These are phyloP conservation scores for Halisarca cf. caerulea DNA, from an alignment of 37 sponge, comb jelly and placozoan species.

Conservation along the genomic window DNA sequence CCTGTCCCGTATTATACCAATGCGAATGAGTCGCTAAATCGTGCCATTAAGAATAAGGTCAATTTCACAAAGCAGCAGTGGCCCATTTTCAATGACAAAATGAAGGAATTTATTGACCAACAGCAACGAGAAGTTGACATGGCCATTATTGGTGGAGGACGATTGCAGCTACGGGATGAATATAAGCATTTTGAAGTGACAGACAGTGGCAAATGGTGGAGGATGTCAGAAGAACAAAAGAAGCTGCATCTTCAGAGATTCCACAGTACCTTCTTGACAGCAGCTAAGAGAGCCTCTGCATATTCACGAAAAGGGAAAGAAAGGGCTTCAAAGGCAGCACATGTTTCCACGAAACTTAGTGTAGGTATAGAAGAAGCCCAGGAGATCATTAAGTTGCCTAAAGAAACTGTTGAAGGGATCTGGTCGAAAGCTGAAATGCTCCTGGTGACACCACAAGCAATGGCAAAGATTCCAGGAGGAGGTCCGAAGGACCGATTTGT, in stretches of 20 bases:
- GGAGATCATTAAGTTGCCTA: background rate
- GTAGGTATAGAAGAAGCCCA: no score
- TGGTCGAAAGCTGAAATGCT: slow-evolving; percentile 19
- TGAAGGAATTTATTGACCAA: slow-evolving; percentile 11
- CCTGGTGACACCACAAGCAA: background rate
- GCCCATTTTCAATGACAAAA: background rate
- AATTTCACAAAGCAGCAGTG: slow-evolving; percentile 25
- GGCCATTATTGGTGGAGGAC: slow-evolving; percentile 13
- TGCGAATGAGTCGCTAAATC: slow-evolving; percentile 19
- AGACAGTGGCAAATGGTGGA: slow-evolving; percentile 11
- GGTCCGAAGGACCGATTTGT: slow-evolving; percentile 21
- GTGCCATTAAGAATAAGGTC: slow-evolving; percentile 23
- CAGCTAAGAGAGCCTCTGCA: no score
- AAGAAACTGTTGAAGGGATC: slow-evolving; percentile 12
- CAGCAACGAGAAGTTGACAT: background rate
- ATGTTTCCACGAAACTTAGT: no score
- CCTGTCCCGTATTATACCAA: slow-evolving; percentile 14
- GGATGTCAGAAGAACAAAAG: background rate
- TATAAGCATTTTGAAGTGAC: background rate
- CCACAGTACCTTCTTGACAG: no score
- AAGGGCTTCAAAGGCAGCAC: no score
- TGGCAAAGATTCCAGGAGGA: slow-evolving; percentile 28
- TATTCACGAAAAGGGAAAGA: no score
- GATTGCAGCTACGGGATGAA: background rate
- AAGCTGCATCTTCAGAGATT: background rate